Evolutionary conservation across 2,888 invertebrate species (phyloP).

Genomic region (Eristalis arbustorum): DNA sequence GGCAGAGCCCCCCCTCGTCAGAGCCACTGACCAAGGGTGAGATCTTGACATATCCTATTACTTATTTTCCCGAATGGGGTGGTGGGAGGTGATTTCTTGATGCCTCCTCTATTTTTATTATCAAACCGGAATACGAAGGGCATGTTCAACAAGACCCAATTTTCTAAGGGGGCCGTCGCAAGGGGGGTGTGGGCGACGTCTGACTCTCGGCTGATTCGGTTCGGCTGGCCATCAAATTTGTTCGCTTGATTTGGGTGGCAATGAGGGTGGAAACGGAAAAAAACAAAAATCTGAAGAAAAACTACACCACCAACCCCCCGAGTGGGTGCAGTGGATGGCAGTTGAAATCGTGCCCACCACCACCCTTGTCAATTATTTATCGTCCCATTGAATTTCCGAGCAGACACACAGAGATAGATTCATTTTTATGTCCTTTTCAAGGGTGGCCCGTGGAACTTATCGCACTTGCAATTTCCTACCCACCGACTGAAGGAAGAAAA

Average conservation of each 20-base stretch:
- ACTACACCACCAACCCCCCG: constrained; percentile 6
- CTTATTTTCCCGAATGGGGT: constrained; percentile 47
- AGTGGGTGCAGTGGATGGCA: constrained; percentile 46
- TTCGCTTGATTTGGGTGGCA: constrained; percentile 21
- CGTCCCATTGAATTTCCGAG: constrained; percentile 65
- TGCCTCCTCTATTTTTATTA: constrained; percentile 58
- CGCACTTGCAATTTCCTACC: constrained; percentile 67
- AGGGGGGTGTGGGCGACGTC: neutral
- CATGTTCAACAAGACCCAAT: constrained; percentile 40
- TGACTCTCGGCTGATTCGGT: neutral
- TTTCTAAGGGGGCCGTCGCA: no score
- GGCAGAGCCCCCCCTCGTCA: constrained; percentile 27
- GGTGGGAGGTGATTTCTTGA: constrained; percentile 50
- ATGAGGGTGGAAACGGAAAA: neutral
- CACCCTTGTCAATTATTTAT: constrained; percentile 69
- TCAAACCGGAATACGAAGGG: constrained; percentile 56
- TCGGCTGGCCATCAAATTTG: constrained; percentile 46
- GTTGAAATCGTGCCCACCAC: constrained; percentile 2
- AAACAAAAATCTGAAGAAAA: constrained; percentile 8
- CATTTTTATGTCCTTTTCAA: constrained; percentile 57
- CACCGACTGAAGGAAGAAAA: neutral
- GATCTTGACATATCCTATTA: constrained; percentile 70
- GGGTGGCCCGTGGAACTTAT: constrained; percentile 60
- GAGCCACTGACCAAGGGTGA: constrained; percentile 57
- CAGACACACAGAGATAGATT: constrained; percentile 51